Percentiles rank a stretch among this genome's conserved stretches.
Conservation (phyloP, 2,888 invertebrate genomes). For the Hypomecis atomaria region DNA sequence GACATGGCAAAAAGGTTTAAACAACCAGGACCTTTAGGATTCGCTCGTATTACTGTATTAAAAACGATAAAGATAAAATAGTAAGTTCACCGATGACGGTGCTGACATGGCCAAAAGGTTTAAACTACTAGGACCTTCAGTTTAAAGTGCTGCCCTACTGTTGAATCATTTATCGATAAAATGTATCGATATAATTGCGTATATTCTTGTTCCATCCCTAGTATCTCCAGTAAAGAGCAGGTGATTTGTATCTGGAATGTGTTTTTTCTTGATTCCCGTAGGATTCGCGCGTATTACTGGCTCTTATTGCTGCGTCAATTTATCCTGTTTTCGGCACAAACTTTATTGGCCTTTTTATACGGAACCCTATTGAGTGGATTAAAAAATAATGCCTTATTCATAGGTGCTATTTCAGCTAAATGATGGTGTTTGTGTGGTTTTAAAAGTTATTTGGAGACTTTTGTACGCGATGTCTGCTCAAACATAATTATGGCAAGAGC, state of each 20-base stretch:
- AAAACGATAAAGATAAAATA: too few species aligned
- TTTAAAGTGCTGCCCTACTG: too few species aligned
- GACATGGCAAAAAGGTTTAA: too few species aligned
- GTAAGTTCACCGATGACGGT: too few species aligned
- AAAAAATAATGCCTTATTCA: constrained; percentile 13
- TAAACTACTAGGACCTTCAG: too few species aligned
- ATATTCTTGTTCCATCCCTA: constrained; percentile 43
- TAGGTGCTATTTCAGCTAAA: neutral
- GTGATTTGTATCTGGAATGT: constrained; percentile 62
- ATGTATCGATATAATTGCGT: constrained; percentile 17
- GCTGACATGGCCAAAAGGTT: too few species aligned
- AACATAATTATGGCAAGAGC: too few species aligned
- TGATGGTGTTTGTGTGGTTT: too few species aligned
- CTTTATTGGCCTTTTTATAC: constrained; percentile 29
- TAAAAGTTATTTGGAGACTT: too few species aligned
- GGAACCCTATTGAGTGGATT: constrained; percentile 25
- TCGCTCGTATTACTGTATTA: too few species aligned
- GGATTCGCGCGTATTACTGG: constrained; percentile 48
- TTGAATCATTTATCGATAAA: neutral
- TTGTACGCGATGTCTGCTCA: too few species aligned
- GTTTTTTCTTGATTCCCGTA: constrained; percentile 59
- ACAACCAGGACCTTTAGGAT: too few species aligned
- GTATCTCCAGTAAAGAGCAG: constrained; percentile 49
- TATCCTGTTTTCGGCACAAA: constrained; percentile 49
- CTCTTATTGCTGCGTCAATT: constrained; percentile 56